Evolutionary conservation across 2,113 vertebrate species (phyloP).

Genomic region (Lepus americanus): DNA sequence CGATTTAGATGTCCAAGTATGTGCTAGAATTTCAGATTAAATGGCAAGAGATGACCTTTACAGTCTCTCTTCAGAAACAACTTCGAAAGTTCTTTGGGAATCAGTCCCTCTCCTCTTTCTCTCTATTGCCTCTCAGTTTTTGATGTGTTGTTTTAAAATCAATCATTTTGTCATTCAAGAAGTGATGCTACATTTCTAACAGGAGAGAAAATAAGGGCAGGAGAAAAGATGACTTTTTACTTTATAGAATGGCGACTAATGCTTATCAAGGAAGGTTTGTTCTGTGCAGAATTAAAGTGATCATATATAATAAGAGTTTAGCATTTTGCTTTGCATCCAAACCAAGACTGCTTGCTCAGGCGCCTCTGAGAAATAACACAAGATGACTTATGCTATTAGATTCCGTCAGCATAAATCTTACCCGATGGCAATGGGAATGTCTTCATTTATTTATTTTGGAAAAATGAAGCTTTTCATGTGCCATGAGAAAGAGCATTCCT

Average conservation of each 20-base stretch:
- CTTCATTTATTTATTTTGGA: constrained; percentile 51
- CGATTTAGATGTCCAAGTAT: constrained; percentile 17
- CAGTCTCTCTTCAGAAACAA: constrained; percentile 9
- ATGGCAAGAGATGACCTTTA: constrained; percentile 40
- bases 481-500: constrained; percentile 9
- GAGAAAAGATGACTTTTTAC: constrained; percentile 62
- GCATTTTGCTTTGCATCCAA: constrained; percentile 69
- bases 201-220: constrained; percentile 57
- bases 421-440: not conserved
- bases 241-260: constrained; percentile 72
- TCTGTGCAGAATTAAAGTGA: constrained; percentile 73
- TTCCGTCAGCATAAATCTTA: constrained; percentile 67
- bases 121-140: constrained; percentile 3
- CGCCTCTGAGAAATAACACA: constrained; percentile 62
- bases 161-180: constrained; percentile 70
- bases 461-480: constrained; percentile 33
- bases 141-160: constrained; percentile 59
- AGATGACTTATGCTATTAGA: constrained; percentile 54
- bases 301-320: constrained; percentile 53
- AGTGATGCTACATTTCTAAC: constrained; percentile 42
- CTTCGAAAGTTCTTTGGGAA: constrained; percentile 36
- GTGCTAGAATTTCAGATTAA: constrained; percentile 34
- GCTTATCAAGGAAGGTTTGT: constrained; percentile 77
- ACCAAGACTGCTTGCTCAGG: constrained; percentile 62
- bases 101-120: not conserved